Conservation (phyloP, 2,888 invertebrate genomes). For the Glaucopsyche alexis region DNA sequence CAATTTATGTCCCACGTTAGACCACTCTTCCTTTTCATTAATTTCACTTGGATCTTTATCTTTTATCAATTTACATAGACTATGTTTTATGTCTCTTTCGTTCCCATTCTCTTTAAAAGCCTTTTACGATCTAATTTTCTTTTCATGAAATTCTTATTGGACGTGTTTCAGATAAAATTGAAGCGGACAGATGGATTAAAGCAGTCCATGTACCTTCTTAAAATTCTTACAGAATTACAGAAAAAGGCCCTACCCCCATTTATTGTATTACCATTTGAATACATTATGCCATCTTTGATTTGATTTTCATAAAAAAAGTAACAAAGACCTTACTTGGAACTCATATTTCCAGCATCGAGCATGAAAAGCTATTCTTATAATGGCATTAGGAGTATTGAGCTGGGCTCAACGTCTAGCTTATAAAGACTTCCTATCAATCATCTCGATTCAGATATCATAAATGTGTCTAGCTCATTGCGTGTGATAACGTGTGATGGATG, state of each 20-base stretch:
- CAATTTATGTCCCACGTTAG: conserved; percentile 28
- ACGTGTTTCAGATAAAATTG: not conserved
- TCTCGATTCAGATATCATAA: conserved; percentile 8
- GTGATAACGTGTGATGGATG: conserved; percentile 28
- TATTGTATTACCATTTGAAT: too few species aligned
- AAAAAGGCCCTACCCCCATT: too few species aligned
- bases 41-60: conserved; percentile 17
- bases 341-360: not conserved
- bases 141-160: not conserved
- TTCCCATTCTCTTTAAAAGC: not conserved
- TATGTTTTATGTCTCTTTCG: conserved; percentile 19
- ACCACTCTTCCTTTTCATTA: conserved; percentile 30
- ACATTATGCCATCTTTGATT: too few species aligned
- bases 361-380: not conserved
- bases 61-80: conserved; percentile 11
- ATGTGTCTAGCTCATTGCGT: not conserved
- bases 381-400: not conserved
- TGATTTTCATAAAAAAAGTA: not conserved
- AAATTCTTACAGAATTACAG: too few species aligned
- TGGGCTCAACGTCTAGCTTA: not conserved
- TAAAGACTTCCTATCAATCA: conserved; percentile 11
- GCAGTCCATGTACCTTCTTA: too few species aligned
- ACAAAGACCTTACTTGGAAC: not conserved
- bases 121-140: not conserved
- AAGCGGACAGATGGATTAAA: not conserved